A percentile compares a stretch with the other conserved stretches of the same genome.
Evolutionary conservation across 1,140 invertebrate species (phyloP).

Genomic region (Cydia amplana): DNA sequence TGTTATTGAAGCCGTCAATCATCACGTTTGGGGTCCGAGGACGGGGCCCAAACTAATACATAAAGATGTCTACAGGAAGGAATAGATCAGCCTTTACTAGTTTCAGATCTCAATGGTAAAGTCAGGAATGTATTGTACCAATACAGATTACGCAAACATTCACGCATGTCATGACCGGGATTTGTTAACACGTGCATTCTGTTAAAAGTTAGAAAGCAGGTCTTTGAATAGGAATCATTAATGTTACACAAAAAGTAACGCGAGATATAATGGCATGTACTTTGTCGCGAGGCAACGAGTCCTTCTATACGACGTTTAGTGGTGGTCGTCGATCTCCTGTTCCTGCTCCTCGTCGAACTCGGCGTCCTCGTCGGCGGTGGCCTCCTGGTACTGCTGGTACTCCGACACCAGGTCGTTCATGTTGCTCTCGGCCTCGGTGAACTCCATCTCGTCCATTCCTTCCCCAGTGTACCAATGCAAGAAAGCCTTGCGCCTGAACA

Average conservation of each 20-base stretch:
- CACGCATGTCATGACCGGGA: slow-evolving; percentile 52
- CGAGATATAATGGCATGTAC: slow-evolving; percentile 63
- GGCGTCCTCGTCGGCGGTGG: slow-evolving; percentile 84
- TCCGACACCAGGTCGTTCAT: slow-evolving; percentile 81
- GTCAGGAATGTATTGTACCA: slow-evolving; percentile 59
- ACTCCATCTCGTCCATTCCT: slow-evolving; percentile 92
- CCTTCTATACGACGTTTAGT: slow-evolving; percentile 5
- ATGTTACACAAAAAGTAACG: slow-evolving; percentile 68
- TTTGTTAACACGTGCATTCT: slow-evolving; percentile 70
- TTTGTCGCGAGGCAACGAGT: slow-evolving; percentile 37
- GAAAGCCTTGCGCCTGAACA: slow-evolving; percentile 92
- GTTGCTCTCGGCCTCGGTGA: slow-evolving; percentile 60
- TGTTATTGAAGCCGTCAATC: slow-evolving; percentile 70
- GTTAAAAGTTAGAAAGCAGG: slow-evolving; percentile 76
- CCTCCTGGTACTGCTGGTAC: slow-evolving; percentile 94
- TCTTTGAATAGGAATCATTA: slow-evolving; percentile 70
- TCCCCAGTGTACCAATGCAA: slow-evolving; percentile 88
- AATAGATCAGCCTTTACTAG: slow-evolving; percentile 61
- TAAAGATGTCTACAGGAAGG: slow-evolving; percentile 55
- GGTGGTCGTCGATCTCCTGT: slow-evolving; percentile 63
- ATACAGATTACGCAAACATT: slow-evolving; percentile 59
- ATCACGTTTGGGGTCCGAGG: slow-evolving; percentile 50
- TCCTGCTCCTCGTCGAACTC: slow-evolving; percentile 85
- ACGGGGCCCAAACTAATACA: slow-evolving; percentile 58
- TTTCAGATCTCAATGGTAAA: slow-evolving; percentile 63